Conservation (phyloP, 2,113 vertebrate genomes). For the Gymnarchus niloticus region DNA sequence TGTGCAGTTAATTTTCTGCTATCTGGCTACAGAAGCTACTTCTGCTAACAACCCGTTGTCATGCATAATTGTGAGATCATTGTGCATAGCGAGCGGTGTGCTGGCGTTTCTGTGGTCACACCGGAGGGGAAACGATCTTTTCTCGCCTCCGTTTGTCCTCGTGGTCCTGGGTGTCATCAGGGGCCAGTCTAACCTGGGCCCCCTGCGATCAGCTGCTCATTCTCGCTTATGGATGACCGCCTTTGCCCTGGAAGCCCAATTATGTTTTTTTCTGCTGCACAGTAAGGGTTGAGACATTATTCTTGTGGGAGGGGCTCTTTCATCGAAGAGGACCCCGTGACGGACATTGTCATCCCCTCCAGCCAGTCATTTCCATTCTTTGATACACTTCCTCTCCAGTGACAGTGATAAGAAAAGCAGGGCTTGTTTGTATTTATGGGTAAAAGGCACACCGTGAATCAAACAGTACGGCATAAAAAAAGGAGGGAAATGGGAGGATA, state of each 20-base stretch:
- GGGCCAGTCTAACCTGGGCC: background rate
- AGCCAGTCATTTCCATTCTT: background rate
- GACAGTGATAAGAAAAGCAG: conserved; percentile 1
- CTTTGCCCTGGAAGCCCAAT: background rate
- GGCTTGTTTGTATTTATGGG: conserved; percentile 17
- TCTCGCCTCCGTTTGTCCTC: background rate
- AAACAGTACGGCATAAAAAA: conserved; percentile 10
- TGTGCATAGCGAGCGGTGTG: background rate
- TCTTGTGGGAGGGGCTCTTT: background rate
- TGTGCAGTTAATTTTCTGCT: background rate
- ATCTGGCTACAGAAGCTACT: background rate
- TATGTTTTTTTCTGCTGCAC: background rate
- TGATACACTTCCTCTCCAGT: conserved; percentile 9
- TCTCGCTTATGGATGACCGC: background rate
- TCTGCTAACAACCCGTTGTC: background rate
- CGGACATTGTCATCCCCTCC: background rate
- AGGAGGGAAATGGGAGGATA: background rate
- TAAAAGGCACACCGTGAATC: background rate
- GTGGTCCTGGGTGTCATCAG: background rate
- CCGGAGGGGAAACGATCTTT: background rate
- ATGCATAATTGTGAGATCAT: background rate
- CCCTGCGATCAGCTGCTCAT: background rate
- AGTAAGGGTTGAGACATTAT: background rate
- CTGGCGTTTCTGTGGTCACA: background rate
- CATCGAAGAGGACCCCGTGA: background rate